Conservation (phyloP, 2,888 invertebrate species). For the Campoplex capitator region DNA sequence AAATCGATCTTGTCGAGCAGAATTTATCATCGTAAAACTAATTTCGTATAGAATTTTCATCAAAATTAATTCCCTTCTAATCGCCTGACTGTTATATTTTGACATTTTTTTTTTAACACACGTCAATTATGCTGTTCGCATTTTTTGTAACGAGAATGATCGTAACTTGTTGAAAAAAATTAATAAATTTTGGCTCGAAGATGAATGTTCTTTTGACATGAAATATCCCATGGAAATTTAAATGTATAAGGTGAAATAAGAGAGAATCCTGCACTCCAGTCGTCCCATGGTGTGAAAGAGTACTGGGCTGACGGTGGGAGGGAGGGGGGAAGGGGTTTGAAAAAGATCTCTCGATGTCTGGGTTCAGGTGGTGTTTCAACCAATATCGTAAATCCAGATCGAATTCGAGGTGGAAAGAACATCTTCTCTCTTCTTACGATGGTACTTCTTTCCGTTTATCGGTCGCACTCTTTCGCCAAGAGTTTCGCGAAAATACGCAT, state of each 20-base stretch:
- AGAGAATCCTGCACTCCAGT: background rate
- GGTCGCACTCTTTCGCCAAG: constrained; percentile 35
- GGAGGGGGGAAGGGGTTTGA: background rate
- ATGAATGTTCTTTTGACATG: background rate
- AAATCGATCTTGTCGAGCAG: background rate
- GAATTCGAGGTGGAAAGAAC: constrained; percentile 76
- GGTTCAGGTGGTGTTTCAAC: constrained; percentile 81
- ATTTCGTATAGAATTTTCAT: too few species aligned
- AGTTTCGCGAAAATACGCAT: constrained; percentile 62
- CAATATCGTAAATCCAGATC: constrained; percentile 82
- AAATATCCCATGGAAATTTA: constrained; percentile 19
- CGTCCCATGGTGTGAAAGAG: constrained; percentile 25
- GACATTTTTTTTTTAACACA: too few species aligned
- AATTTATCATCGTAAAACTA: background rate
- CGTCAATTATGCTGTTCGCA: background rate
- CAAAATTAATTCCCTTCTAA: too few species aligned
- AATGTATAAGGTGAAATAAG: constrained; percentile 8
- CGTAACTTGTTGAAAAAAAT: background rate
- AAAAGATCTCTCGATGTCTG: constrained; percentile 64
- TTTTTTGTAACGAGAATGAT: background rate
- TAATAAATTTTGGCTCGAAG: background rate
- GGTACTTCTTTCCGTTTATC: constrained; percentile 38
- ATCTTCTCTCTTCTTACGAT: constrained; percentile 62
- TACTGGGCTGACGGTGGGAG: constrained; percentile 10
- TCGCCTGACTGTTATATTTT: too few species aligned